phyloP scores from a whole-genome alignment of 2,888 invertebrate species.

The Lasioglossum pauxillum region DNA sequence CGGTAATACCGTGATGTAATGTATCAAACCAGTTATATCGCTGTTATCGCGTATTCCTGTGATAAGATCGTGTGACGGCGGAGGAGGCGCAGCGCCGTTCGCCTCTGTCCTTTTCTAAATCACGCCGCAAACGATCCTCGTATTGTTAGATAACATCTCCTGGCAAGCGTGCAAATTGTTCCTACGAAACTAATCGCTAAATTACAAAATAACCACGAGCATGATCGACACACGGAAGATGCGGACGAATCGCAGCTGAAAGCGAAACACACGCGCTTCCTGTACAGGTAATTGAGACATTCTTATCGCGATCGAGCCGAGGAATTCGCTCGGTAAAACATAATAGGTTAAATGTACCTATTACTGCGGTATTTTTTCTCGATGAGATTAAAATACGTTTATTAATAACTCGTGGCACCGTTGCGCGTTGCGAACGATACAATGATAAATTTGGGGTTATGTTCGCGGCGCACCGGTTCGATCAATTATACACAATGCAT shows the following conservation, averaged over 20 bases:
- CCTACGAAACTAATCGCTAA: conserved; percentile 24
- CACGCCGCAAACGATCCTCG: conserved; percentile 3
- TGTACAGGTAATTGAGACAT: neutral
- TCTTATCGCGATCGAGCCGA: neutral
- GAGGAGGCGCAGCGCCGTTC: neutral
- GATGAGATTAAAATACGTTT: conserved; percentile 58
- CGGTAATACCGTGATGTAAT: conserved; percentile 60
- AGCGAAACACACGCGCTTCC: neutral
- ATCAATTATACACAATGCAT: too few relatives aligned
- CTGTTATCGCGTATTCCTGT: conserved; percentile 46
- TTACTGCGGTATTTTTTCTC: too few relatives aligned
- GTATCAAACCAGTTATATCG: conserved; percentile 53
- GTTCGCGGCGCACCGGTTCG: too few relatives aligned
- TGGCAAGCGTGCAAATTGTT: conserved; percentile 9
- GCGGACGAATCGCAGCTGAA: neutral
- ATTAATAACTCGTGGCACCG: conserved; percentile 83
- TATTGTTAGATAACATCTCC: conserved; percentile 31
- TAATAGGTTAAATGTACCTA: neutral
- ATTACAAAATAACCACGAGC: neutral
- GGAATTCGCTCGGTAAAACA: neutral
- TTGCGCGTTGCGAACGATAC: conserved; percentile 76
- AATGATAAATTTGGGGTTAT: too few relatives aligned
- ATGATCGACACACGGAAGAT: neutral
- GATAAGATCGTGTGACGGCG: conserved; percentile 55
- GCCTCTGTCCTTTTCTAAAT: conserved; percentile 39